Conservation (phyloP, 2,888 invertebrate genomes). For the Orthosia incerta region DNA sequence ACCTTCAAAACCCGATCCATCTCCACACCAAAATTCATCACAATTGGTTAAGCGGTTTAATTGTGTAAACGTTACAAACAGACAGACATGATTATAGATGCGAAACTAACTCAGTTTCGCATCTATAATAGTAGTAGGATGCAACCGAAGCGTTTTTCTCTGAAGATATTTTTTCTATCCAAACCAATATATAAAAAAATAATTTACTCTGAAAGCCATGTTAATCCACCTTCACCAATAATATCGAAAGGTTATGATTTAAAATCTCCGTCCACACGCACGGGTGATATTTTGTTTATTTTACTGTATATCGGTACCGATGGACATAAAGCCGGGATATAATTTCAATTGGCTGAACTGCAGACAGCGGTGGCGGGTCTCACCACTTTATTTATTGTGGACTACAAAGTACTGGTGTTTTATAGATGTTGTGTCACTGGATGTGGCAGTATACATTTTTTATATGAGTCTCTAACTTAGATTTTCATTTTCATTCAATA, state of each 20-base stretch:
- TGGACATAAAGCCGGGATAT: slow-evolving; percentile 88
- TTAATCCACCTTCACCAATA: slow-evolving; percentile 65
- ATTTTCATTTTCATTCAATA: too few relatives aligned
- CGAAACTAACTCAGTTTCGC: too few relatives aligned
- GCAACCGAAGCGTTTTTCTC: neutral
- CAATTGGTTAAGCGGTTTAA: too few relatives aligned
- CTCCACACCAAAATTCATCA: too few relatives aligned
- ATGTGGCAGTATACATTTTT: slow-evolving; percentile 55
- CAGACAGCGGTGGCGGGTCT: slow-evolving; percentile 86
- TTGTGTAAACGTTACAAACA: too few relatives aligned
- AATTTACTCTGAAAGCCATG: neutral
- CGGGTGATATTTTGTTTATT: slow-evolving; percentile 83
- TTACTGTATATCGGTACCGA: slow-evolving; percentile 83
- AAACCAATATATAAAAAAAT: neutral
- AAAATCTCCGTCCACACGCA: slow-evolving; percentile 73
- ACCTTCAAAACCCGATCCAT: too few relatives aligned
- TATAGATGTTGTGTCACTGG: slow-evolving; percentile 67
- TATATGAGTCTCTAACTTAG: too few relatives aligned
- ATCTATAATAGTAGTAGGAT: too few relatives aligned
- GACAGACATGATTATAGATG: too few relatives aligned
- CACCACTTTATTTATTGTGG: slow-evolving; percentile 88
- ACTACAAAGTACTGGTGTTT: slow-evolving; percentile 78
- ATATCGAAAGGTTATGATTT: slow-evolving; percentile 78
- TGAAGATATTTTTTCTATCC: neutral
- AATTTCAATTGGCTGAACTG: slow-evolving; percentile 89